Evolutionary conservation across 2,888 invertebrate genomes (phyloP).

Genomic region (Rhamphomyia laevipes): DNA sequence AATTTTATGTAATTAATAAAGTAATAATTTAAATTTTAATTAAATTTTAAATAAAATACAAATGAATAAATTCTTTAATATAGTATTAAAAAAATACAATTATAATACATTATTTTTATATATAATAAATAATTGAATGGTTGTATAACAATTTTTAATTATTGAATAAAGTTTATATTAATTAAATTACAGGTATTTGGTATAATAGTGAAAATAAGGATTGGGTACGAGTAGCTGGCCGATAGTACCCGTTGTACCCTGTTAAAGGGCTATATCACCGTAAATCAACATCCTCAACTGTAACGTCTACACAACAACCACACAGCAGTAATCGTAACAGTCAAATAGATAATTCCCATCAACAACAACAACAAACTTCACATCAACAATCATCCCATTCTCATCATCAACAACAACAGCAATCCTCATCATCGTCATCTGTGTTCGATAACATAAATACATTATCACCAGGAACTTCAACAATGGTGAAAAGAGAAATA

Average conservation of each 20-base stretch:
- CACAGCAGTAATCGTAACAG: slow-evolving; percentile 1
- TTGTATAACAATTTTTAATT: too few species aligned
- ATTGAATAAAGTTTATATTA: too few species aligned
- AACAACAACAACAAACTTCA: slow-evolving; percentile 3
- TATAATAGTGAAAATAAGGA: slow-evolving; percentile 39
- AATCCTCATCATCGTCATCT: slow-evolving; percentile 16
- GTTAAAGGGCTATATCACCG: slow-evolving; percentile 37
- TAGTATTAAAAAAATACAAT: too few species aligned
- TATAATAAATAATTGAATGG: too few species aligned
- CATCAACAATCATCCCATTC: slow-evolving; percentile 19
- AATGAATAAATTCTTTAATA: too few species aligned
- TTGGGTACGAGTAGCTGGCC: slow-evolving; percentile 39
- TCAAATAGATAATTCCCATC: slow-evolving; percentile 8
- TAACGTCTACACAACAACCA: slow-evolving; percentile 12
- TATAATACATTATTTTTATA: too few species aligned
- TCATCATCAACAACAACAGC: slow-evolving; percentile 24
- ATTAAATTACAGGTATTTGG: slow-evolving; percentile 31
- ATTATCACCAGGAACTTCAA: too few species aligned
- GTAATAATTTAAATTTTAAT: too few species aligned
- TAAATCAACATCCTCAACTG: slow-evolving; percentile 32
- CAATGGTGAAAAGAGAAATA: slow-evolving; percentile 37
- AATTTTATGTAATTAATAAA: too few species aligned
- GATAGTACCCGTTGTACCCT: slow-evolving; percentile 40
- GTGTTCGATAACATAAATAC: neutral
- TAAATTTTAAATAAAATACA: too few species aligned